Percentiles rank a stretch among this genome's conserved stretches.
Conservation (phyloP, 1,140 invertebrate species). For the Bilobella aurantiaca region DNA sequence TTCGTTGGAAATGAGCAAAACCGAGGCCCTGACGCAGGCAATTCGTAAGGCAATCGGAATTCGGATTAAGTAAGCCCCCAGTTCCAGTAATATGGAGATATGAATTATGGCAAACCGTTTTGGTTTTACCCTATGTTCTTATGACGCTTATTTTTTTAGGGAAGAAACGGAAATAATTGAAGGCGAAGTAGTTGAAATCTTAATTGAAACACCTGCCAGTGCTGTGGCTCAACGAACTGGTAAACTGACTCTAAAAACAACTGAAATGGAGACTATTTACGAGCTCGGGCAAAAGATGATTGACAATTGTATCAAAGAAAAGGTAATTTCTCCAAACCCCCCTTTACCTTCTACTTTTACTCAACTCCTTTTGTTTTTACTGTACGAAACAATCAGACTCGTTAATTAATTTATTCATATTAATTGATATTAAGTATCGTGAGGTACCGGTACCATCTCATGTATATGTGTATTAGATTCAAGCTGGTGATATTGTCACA, state of each 20-base stretch:
- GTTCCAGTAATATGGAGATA: neutral
- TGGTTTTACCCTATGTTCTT: slow-evolving; percentile 20
- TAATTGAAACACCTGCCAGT: slow-evolving; percentile 86
- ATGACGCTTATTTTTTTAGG: slow-evolving; percentile 43
- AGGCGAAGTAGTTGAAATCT: slow-evolving; percentile 95
- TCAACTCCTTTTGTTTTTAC: neutral
- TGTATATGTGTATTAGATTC: too few species aligned
- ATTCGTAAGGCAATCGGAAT: slow-evolving; percentile 96
- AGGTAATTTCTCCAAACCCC: slow-evolving; percentile 47
- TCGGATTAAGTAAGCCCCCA: slow-evolving; percentile 87
- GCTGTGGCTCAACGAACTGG: slow-evolving; percentile 82
- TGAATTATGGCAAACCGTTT: neutral
- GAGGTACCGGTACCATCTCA: too few species aligned
- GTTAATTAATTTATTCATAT: too few species aligned
- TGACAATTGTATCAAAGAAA: slow-evolving; percentile 92
- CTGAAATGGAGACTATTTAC: slow-evolving; percentile 99
- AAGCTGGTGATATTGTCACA: slow-evolving; percentile 90
- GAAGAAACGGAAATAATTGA: slow-evolving; percentile 98
- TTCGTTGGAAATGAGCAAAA: slow-evolving; percentile 98
- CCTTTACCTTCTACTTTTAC: neutral
- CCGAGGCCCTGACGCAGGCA: slow-evolving; percentile 93
- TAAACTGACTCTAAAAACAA: slow-evolving; percentile 93
- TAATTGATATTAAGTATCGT: too few species aligned
- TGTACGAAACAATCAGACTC: too few species aligned
- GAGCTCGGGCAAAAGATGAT: slow-evolving; percentile 98